These are phyloP conservation scores for Aphelocoma coerulescens DNA, from an alignment of 2,113 vertebrate species.

Conservation along the genomic window DNA sequence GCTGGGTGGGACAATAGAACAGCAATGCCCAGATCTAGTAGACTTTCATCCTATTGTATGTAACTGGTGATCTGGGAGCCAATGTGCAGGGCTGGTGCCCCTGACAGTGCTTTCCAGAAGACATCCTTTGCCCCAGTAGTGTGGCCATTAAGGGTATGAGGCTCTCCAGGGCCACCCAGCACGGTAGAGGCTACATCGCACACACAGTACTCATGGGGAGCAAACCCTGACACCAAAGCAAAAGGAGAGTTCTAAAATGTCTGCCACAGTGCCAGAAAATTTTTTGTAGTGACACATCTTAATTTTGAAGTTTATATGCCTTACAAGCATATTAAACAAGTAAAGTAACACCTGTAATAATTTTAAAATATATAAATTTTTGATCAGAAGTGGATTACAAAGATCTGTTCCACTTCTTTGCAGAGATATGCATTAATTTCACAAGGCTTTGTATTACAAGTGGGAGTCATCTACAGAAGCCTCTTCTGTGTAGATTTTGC, in stretches of 20 bases:
- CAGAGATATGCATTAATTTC: background rate
- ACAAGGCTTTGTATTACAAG: background rate
- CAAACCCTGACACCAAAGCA: background rate
- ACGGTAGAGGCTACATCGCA: background rate
- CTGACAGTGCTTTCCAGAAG: background rate
- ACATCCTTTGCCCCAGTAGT: fast-evolving
- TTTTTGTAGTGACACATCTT: background rate
- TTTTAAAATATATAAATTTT: background rate
- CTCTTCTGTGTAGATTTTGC: background rate
- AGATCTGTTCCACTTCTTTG: background rate
- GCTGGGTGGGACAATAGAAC: background rate
- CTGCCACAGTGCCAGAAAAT: background rate
- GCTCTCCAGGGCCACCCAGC: background rate
- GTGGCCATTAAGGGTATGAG: background rate
- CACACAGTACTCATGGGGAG: fast-evolving
- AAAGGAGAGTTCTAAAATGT: background rate
- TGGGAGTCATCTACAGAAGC: background rate
- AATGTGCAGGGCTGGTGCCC: background rate
- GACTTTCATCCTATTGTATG: background rate
- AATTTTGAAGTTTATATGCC: background rate
- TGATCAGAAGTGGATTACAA: background rate
- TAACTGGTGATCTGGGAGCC: background rate
- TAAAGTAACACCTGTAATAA: background rate
- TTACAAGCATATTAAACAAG: background rate
- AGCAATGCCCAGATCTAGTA: background rate